phyloP scores from a whole-genome alignment of 2,888 invertebrate species.

The Caenorhabditis macrosperma region DNA sequence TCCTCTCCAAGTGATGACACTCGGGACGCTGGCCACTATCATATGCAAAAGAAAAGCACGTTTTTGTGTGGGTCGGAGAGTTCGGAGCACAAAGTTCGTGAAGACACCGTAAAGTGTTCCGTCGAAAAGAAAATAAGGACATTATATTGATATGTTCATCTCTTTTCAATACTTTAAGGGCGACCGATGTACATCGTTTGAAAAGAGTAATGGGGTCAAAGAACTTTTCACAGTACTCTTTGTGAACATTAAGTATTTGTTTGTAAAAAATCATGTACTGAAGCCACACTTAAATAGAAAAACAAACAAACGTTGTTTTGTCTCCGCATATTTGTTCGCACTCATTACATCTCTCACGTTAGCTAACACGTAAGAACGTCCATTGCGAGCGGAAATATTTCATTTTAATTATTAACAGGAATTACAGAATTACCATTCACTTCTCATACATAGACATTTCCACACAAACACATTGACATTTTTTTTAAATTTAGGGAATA shows the following conservation, averaged over 20 bases:
- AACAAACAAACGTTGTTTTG: constrained; percentile 4
- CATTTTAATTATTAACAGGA: too few species aligned
- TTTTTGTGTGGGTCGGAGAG: constrained; percentile 24
- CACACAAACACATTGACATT: too few species aligned
- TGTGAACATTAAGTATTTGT: constrained; percentile 2
- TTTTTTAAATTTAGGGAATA: neutral
- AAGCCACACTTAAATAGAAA: neutral
- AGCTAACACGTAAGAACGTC: neutral
- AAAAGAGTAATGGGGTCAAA: neutral
- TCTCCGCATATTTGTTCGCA: constrained; percentile 3
- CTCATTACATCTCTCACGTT: neutral
- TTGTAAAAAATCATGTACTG: neutral
- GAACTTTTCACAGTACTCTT: neutral
- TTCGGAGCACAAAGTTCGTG: constrained; percentile 27
- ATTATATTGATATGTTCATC: too few species aligned
- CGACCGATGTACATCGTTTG: too few species aligned
- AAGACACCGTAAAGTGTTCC: constrained; percentile 20
- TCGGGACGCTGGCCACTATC: constrained; percentile 21
- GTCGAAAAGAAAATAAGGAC: neutral
- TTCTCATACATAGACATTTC: too few species aligned
- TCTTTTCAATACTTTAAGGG: too few species aligned
- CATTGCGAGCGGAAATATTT: too few species aligned
- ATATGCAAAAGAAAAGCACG: constrained; percentile 11
- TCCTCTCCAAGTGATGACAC: constrained; percentile 57
- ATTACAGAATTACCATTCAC: too few species aligned